Base-by-base conservation (phyloP, 2,113 vertebrate genomes). In the Paralichthys olivaceus region DNA sequence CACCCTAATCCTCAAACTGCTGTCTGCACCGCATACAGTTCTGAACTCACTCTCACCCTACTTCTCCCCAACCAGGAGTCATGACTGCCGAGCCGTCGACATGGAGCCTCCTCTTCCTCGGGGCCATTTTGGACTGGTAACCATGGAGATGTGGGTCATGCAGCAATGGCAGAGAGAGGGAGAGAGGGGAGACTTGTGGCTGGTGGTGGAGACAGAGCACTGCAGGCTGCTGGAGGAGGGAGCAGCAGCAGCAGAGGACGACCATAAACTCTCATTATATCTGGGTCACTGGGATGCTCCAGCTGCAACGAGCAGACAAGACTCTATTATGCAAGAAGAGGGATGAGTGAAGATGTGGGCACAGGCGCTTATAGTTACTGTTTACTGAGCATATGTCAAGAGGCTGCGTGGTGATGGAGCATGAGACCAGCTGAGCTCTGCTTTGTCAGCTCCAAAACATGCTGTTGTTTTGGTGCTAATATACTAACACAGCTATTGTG, bases 91-190 rank as follows among this genome's bases (percentile, higher is more conserved):
- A 72, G 78, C 57, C 40, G 54, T 54, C 34, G 11, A 56, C 25
- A 6, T 59, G 72, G 71, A 61, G 72, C 69, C 65, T 76, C 66
- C 65, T 76, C 63, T 56, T 68, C 37, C 69, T 76, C 2, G 72
- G 43, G 81, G 89, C 90, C 90, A 93, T 93, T 90, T 91, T 90
- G 81, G 77, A 89, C 70, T 22, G 79, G 94, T 97, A 94, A 93
- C 95, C 95, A 96, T 96, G 95, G 95, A 91, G 93, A 98, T 95
- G 93, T 94, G 94, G 96, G 95, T 97, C 95, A 96, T 85, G 91
- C 90, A 94, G 82, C 68, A 86, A 93, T 95, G 93, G 81, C 66
- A 92, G 92, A 91, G 93, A 83, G 93, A 84, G 81, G 65, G 92
- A 91, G 93, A 81, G 92, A 84, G 81, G 62, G 89, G 84, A 65